A percentile compares a stretch with the other conserved stretches of the same genome.
phyloP scores from a whole-genome alignment of 2,113 vertebrate species.

The Cariama cristata region DNA sequence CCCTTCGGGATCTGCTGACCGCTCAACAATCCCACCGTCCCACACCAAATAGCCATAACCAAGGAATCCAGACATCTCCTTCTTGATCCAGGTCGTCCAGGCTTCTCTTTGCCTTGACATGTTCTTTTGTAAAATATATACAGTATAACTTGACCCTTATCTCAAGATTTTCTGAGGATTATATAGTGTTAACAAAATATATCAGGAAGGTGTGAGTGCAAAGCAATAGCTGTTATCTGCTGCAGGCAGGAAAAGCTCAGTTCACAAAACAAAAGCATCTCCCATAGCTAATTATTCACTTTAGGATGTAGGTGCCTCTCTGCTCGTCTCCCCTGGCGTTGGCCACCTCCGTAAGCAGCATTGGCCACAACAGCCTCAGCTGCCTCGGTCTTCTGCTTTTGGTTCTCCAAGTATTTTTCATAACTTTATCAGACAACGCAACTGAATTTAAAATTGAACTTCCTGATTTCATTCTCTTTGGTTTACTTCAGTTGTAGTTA shows the following conservation, averaged over 20 bases:
- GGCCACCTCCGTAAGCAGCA: neutral
- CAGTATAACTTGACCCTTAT: neutral
- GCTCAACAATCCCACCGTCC: accelerated
- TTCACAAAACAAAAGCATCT: neutral
- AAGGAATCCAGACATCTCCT: neutral
- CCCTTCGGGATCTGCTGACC: neutral
- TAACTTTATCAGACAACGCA: neutral
- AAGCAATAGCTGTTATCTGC: neutral
- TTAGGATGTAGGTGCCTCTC: neutral
- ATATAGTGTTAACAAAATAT: neutral
- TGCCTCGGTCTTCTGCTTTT: neutral
- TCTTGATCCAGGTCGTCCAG: neutral
- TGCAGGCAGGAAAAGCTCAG: neutral
- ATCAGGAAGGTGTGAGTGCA: neutral
- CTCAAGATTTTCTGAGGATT: neutral
- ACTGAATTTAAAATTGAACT: neutral
- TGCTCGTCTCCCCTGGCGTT: neutral
- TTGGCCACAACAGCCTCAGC: neutral
- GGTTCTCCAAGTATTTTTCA: neutral
- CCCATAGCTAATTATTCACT: neutral
- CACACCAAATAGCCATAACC: neutral
- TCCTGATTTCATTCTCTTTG: neutral
- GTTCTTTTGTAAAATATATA: neutral
- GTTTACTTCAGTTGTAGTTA: neutral
- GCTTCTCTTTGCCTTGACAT: neutral